Evolutionary conservation across 2,888 invertebrate species (phyloP), one percentile per base, ranked within the genome.

Genomic region (Galerucella calmariensis): DNA sequence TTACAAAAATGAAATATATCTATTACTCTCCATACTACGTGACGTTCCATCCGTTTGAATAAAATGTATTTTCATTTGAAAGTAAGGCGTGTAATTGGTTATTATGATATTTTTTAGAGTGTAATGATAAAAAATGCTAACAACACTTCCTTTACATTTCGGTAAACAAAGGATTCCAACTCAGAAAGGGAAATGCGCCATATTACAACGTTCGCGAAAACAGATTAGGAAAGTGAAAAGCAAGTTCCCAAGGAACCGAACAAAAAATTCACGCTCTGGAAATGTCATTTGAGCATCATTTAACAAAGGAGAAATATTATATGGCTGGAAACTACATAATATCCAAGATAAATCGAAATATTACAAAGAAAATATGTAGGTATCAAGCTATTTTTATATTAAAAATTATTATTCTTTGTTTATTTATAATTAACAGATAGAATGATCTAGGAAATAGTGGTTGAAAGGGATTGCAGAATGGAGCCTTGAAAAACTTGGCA

Each of bases 271-370:
- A 79, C 79, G 78, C 79, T 80, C 78, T 79, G 77, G 81, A 79
- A 74, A 78, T 79, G 80, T 82, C 81, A 70, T 48, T 70, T 62
- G 78, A 81, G 80, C 80, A 82, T 80, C 80, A 75, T 51, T 62
- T 63, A 75, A 72, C 77, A 78, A 81, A 78, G 76, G 75, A 77
- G 77, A 79, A 81, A 82, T 82, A 82, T 83, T 81, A 81, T 79
- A 80, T 79, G 77, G 79, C 82, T 83, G 14, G 35, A 8, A 61
- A 27, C 35, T 61, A 61, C 12, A 27, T 10, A 56, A 41, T 41
- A 41, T 9, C 35, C 35, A 41, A 41, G 35, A 41, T 9, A 9
- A 41, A 41, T 41, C 35, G 35, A 8, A 41, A 41, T 41, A 41
- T 41, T 5, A 41, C 35, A 41, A 41, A 41, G 9, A 41, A 41